Evolutionary conservation across 2,113 vertebrate genomes (phyloP), one percentile per base, ranked within the genome.

Genomic region (Corvus cornix): DNA sequence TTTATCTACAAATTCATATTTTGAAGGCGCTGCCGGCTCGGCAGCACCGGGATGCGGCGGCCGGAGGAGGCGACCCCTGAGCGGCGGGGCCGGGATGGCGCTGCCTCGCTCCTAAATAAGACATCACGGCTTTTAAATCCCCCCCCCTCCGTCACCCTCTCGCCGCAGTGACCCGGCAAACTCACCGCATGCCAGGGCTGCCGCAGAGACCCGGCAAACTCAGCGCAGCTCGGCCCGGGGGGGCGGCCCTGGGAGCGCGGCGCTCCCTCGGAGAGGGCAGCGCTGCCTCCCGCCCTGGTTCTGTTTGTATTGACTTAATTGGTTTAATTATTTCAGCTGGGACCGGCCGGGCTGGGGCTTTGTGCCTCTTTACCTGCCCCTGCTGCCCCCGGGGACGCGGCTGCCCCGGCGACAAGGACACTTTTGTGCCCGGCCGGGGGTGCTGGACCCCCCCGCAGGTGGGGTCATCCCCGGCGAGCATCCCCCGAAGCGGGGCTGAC

Each of bases 311-410:
- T 37, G 72, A 16, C 56, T 88, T 96, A 95, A 96, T 95, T 95
- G 92, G 51, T 83, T 90, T 94, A 46, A 85, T 97, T 82, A 77
- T 94, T 95, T 93, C 91, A 76, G 88, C 89, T 31, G 67, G 67
- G 27, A 39, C 69, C 31, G 78, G 62, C 55, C 62, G 56, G 37
- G 41, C 89, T 21, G 1, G 0, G 0, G 41, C 35, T 44, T 24
- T 5, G 51, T 33, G 70, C 81, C 60, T 79, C 22, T 30, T 27
- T 11, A 13, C 62, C 87, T 48, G 93, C 52, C 60, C 46, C 56
- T 49, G 17, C 12, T 6, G 77, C 52, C 55, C 46, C 7, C 2
- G 27, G 79, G 58, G 28, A 10, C 12, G 74, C 0, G 14, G 51
- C 68, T 35, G 72, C 52, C 39, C 49, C 0, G 0, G 27, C 0